Base-by-base conservation (phyloP, 2,888 invertebrate species). In the Branchellion lobata region DNA sequence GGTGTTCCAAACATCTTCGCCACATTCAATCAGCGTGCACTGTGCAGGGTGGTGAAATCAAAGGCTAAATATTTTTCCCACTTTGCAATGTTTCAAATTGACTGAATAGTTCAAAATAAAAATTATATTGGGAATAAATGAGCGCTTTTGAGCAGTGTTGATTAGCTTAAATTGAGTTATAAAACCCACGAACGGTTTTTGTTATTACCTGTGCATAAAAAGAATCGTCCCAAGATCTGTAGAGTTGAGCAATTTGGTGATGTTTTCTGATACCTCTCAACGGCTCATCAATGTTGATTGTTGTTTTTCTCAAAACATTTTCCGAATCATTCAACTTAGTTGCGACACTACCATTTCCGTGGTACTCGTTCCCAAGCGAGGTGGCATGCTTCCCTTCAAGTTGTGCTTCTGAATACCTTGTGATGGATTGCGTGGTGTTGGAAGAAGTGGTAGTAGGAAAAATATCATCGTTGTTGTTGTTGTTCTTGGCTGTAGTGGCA, bases 1-100 rank as follows among this genome's bases (percentile, higher is more conserved):
- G n/a, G 79, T 57, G 80, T 83, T 83, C 82, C 83, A 83, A 29
- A 79, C 71, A 36, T 82, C 82, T 47, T 82, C 81, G 11, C 81
- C 82, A 68, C 83, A 83, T 33, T 83, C 83, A 24, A 80, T 77
- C 31, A 83, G 51, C 18, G 81, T 68, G 51, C 83, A 83, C 83
- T 83, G 81, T 53, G 69, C 57, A n/a, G 71, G 36, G n/a, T 40
- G 29, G 40, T 40, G 3, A 71, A 27, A 71, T 31, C 29, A 71
- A 31, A n/a, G 29, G 29, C 21, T 51, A 51, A 51, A 51, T 18
- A 18, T 51, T 51, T 18, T 18, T 51, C 21, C 51, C 21, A 21
- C 14, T 21, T 21, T 68, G 18, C 14, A n/a, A 68, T 68, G 24
- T 68, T 68, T 14, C 14, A 21, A 14, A 51, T 51, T 21, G 53